Conservation (phyloP, 2,797 vertebrate genomes). For the Rhinophrynus dorsalis region DNA sequence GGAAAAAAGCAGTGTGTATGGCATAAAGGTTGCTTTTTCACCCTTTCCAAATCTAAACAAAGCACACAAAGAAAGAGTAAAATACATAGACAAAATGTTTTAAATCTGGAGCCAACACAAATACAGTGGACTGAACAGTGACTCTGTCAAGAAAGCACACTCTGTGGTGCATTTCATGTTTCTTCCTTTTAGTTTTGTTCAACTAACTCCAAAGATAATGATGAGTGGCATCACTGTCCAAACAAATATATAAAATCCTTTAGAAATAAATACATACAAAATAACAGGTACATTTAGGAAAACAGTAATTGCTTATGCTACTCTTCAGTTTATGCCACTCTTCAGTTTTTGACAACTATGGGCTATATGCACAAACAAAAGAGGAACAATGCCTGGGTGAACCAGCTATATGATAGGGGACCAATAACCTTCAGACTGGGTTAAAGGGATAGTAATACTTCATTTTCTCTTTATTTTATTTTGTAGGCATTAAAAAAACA, state of each 20-base stretch:
- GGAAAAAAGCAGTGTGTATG: slow-evolving; percentile 42
- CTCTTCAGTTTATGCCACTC: no score
- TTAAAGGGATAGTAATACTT: no score
- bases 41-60: slow-evolving; percentile 54
- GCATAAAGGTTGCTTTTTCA: slow-evolving; percentile 46
- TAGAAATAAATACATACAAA: not conserved
- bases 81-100: slow-evolving; percentile 1
- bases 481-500: no score
- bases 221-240: not conserved
- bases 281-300: no score
- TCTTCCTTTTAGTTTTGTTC: slow-evolving; percentile 39
- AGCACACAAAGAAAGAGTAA: slow-evolving; percentile 47
- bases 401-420: no score
- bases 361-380: no score
- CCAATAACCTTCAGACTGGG: no score
- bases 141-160: not conserved
- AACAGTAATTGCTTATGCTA: no score
- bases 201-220: not conserved
- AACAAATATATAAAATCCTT: not conserved
- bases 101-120: slow-evolving; percentile 38
- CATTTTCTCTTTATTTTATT: no score
- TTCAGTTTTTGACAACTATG: no score
- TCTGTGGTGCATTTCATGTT: slow-evolving; percentile 17
- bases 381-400: no score
- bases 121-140: slow-evolving; percentile 20